Percentiles rank a stretch among this genome's conserved stretches.
These are phyloP conservation scores for Cololabis saira DNA, from an alignment of 2,113 vertebrate species.

Conservation along the genomic window DNA sequence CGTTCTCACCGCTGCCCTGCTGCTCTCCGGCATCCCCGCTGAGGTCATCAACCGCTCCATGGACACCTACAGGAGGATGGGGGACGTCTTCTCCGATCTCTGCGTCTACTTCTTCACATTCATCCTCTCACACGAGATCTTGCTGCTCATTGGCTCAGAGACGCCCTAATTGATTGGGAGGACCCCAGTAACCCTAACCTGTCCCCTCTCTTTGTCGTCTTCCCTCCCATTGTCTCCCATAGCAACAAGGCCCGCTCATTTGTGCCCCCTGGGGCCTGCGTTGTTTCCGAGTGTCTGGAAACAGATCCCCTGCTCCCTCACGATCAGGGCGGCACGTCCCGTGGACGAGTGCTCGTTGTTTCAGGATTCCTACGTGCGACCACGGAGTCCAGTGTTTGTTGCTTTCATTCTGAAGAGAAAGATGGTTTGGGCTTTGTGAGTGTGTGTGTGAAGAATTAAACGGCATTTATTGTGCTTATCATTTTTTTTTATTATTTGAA, in stretches of 20 bases:
- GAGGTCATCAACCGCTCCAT: slow-evolving; percentile 97
- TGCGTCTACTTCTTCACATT: slow-evolving; percentile 98
- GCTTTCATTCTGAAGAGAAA: slow-evolving; percentile 2
- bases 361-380: too few species aligned
- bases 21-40: slow-evolving; percentile 94
- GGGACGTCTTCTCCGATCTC: slow-evolving; percentile 96
- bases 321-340: background rate
- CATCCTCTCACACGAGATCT: slow-evolving; percentile 91
- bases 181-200: background rate
- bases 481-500: slow-evolving; percentile 17
- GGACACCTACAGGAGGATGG: slow-evolving; percentile 98
- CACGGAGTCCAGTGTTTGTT: slow-evolving; percentile 9
- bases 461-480: background rate
- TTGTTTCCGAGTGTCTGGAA: slow-evolving; percentile 17
- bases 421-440: background rate
- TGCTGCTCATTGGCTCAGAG: slow-evolving; percentile 84
- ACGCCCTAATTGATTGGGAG: slow-evolving; percentile 72
- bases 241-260: slow-evolving; percentile 28
- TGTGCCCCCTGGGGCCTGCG: slow-evolving; percentile 4
- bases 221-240: slow-evolving; percentile 8
- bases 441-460: slow-evolving; percentile 12
- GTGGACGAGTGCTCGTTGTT: slow-evolving; percentile 3
- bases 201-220: background rate
- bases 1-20: slow-evolving; percentile 91
- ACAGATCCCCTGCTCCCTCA: slow-evolving; percentile 17